A percentile compares a stretch with the other conserved stretches of the same genome.
These are phyloP conservation scores for Catocala sponsa DNA, from an alignment of 2,888 invertebrate species.

Conservation along the genomic window DNA sequence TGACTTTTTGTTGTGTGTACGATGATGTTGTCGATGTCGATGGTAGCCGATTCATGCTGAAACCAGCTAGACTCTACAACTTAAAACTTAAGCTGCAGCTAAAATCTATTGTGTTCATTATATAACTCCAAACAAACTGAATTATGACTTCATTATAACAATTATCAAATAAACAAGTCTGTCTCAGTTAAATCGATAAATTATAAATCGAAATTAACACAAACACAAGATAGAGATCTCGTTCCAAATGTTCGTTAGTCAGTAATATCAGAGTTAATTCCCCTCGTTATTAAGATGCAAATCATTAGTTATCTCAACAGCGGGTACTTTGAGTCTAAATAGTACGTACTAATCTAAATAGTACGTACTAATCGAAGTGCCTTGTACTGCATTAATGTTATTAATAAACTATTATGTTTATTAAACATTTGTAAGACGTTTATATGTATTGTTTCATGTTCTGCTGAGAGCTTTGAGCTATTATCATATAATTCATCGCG, in stretches of 20 bases:
- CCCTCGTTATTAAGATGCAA: slow-evolving; percentile 3
- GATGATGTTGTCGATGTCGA: too few species aligned
- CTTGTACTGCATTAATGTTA: slow-evolving; percentile 13
- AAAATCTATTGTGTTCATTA: too few species aligned
- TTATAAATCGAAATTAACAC: neutral
- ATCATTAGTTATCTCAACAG: slow-evolving; percentile 2
- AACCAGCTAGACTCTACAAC: too few species aligned
- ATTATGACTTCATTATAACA: too few species aligned
- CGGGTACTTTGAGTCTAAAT: neutral
- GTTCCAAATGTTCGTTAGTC: too few species aligned
- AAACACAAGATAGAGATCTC: neutral
- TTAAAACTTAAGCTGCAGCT: too few species aligned
- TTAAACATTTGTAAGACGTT: slow-evolving; percentile 2
- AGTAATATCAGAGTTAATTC: too few species aligned
- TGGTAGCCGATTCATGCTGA: too few species aligned
- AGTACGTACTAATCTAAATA: slow-evolving; percentile 1
- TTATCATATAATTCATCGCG: slow-evolving; percentile 7
- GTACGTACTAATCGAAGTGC: slow-evolving; percentile 4
- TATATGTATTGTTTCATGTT: slow-evolving; percentile 2
- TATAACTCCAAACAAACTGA: too few species aligned
- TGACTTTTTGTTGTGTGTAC: too few species aligned
- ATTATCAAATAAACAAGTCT: too few species aligned
- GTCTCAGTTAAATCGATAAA: neutral
- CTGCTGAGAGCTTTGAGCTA: slow-evolving; percentile 8
- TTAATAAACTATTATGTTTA: slow-evolving; percentile 15